phyloP scores from a whole-genome alignment of 2,797 vertebrate species.

The Chloroceryle amazona region DNA sequence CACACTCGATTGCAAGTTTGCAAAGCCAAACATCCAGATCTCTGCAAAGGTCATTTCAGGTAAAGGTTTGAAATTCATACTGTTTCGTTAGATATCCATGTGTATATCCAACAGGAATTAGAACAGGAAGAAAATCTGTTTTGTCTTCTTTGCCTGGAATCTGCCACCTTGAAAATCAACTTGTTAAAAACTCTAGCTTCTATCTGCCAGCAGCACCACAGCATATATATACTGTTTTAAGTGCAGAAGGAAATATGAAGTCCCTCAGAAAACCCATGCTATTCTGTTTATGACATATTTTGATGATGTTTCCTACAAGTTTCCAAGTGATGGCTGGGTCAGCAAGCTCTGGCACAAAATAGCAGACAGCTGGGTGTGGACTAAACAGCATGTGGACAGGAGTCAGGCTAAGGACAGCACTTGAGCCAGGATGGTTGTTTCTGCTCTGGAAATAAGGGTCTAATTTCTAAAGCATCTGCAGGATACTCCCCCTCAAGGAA shows the following conservation, averaged over 20 bases:
- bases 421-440: background rate
- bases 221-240: background rate
- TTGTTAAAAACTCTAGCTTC: background rate
- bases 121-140: conserved; percentile 5
- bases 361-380: conserved; percentile 39
- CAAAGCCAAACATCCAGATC: background rate
- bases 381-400: background rate
- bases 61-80: background rate
- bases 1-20: background rate
- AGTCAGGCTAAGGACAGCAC: conserved; percentile 26
- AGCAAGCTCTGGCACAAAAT: conserved; percentile 3
- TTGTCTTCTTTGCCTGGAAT: conserved; percentile 25
- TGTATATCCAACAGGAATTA: background rate
- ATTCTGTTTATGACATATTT: conserved; percentile 1
- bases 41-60: conserved; percentile 13
- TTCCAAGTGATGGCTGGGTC: conserved; percentile 14
- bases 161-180: conserved; percentile 12
- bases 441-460: conserved; percentile 22
- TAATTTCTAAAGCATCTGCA: conserved; percentile 39
- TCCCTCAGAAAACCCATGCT: background rate
- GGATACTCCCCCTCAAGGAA: background rate
- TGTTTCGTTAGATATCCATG: background rate
- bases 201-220: background rate
- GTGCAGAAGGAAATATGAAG: background rate
- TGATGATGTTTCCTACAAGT: conserved; percentile 9